phyloP scores from a whole-genome alignment of 2,113 vertebrate genomes.

The Grus americana region DNA sequence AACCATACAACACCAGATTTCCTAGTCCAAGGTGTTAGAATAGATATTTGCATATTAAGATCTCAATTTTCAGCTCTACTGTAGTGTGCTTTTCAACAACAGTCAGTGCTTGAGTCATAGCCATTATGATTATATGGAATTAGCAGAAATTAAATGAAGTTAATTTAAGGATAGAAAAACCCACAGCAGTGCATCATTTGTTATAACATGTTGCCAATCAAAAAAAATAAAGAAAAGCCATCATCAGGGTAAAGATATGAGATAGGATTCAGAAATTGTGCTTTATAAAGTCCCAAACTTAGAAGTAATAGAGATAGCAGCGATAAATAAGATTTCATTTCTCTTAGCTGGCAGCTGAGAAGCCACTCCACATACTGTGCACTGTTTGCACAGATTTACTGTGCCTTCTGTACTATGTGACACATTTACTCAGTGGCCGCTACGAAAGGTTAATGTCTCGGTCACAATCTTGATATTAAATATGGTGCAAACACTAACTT shows the following conservation, averaged over 20 bases:
- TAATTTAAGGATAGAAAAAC: neutral
- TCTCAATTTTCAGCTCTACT: neutral
- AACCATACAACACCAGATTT: neutral
- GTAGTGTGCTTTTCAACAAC: neutral
- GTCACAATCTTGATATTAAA: constrained; percentile 45
- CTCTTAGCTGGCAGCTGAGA: neutral
- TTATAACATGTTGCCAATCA: neutral
- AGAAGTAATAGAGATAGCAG: neutral
- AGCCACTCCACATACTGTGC: neutral
- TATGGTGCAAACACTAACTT: neutral
- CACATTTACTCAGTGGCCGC: neutral
- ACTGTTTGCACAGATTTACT: constrained; percentile 25
- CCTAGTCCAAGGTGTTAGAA: neutral
- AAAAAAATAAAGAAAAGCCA: neutral
- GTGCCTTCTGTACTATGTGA: neutral
- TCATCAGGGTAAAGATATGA: neutral
- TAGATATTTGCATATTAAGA: neutral
- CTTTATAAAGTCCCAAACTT: neutral
- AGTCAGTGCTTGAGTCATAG: neutral
- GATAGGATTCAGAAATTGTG: neutral
- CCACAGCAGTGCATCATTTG: neutral
- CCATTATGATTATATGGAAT: neutral
- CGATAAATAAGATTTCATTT: neutral
- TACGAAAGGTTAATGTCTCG: constrained; percentile 27
- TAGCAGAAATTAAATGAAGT: neutral